A percentile compares a stretch with the other conserved stretches of the same genome.
These are phyloP conservation scores for Hypolimnas misippus DNA, from an alignment of 2,888 invertebrate species.

Conservation along the genomic window DNA sequence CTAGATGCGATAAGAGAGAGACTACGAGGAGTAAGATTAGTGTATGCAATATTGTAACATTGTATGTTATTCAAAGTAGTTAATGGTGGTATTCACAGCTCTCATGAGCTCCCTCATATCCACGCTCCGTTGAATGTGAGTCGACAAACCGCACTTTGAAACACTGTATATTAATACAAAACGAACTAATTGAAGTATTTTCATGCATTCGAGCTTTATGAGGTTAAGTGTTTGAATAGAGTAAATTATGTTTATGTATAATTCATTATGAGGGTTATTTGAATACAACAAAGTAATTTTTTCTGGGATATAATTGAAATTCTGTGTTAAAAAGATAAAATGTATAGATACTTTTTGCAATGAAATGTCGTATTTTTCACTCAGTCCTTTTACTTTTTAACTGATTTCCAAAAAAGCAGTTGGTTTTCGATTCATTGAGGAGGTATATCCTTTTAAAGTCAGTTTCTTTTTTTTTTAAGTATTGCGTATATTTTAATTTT, in stretches of 20 bases:
- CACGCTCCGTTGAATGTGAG: conserved; percentile 21
- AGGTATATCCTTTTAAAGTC: too few species aligned
- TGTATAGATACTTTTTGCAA: too few species aligned
- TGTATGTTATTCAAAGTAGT: conserved; percentile 4
- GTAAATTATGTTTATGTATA: neutral
- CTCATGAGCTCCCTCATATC: conserved; percentile 15
- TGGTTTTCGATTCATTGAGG: too few species aligned
- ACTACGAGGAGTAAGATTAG: too few species aligned
- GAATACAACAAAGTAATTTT: neutral
- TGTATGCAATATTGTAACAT: conserved; percentile 1
- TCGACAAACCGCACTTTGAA: conserved; percentile 29
- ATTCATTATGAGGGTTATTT: neutral
- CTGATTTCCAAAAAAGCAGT: too few species aligned
- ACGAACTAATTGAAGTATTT: conserved; percentile 23
- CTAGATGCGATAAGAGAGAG: too few species aligned
- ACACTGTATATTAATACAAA: conserved; percentile 9
- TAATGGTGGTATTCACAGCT: conserved; percentile 1
- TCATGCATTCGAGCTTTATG: neutral
- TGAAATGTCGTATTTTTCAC: too few species aligned
- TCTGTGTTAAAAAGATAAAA: neutral
- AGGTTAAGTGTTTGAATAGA: conserved; percentile 10
- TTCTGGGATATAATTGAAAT: neutral
- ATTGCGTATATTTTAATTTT: too few species aligned
- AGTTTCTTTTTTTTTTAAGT: too few species aligned
- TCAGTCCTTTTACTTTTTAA: too few species aligned